phyloP scores from a whole-genome alignment of 2,888 invertebrate species.

The Schizotus pectinicornis region DNA sequence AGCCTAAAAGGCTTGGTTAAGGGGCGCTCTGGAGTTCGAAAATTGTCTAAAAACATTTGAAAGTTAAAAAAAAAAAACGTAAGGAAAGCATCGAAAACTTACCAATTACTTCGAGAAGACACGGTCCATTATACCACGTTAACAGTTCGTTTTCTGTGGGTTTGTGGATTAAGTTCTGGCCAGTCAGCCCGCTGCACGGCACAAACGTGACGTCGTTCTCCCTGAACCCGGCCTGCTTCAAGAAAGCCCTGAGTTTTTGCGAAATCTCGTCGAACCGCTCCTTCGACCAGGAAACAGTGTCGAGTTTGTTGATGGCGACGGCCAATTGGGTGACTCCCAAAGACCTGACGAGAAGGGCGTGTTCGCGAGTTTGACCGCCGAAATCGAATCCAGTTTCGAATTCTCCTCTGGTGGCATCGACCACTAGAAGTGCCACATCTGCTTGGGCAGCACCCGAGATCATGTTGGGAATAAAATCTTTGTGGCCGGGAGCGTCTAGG shows the following conservation, averaged over 20 bases:
- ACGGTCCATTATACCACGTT: constrained; percentile 85
- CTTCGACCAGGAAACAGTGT: constrained; percentile 93
- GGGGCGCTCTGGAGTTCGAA: constrained; percentile 85
- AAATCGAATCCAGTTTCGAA: constrained; percentile 99
- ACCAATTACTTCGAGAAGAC: constrained; percentile 85
- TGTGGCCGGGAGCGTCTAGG: constrained; percentile 98
- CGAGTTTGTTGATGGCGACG: constrained; percentile 96
- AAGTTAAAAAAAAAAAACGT: background rate
- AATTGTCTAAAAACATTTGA: constrained; percentile 66
- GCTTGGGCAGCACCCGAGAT: constrained; percentile 98
- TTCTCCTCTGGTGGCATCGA: constrained; percentile 95
- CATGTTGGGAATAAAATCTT: constrained; percentile 99
- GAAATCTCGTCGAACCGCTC: constrained; percentile 90
- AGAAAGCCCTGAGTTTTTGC: constrained; percentile 77
- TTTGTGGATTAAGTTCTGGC: constrained; percentile 83
- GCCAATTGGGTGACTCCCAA: constrained; percentile 91
- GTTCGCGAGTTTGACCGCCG: constrained; percentile 97
- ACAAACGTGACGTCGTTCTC: constrained; percentile 87
- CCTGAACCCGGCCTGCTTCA: constrained; percentile 92
- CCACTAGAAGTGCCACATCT: constrained; percentile 94
- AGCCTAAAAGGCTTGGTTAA: constrained; percentile 88
- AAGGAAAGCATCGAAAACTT: constrained; percentile 23
- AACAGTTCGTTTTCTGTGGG: constrained; percentile 69
- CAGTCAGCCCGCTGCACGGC: constrained; percentile 95
- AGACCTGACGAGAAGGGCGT: constrained; percentile 89